phyloP scores from a whole-genome alignment of 1,140 invertebrate genomes.

The Ceratoteleas bidentatus region DNA sequence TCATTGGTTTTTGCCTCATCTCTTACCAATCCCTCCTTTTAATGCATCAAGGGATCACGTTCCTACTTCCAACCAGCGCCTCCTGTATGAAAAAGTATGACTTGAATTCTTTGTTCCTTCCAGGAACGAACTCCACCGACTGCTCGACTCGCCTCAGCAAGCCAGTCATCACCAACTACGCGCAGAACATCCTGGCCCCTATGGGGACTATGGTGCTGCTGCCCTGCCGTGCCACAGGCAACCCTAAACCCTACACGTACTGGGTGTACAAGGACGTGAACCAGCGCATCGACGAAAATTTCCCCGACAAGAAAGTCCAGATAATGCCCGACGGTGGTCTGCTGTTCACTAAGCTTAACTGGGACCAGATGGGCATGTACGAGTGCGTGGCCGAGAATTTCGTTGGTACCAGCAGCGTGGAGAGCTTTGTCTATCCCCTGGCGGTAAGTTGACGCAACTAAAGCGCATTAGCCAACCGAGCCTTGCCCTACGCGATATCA shows the following conservation, averaged over 20 bases:
- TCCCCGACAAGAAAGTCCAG: slow-evolving; percentile 81
- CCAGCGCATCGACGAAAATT: slow-evolving; percentile 74
- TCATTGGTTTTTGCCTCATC: too few relatives aligned
- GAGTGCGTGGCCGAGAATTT: slow-evolving; percentile 87
- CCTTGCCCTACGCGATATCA: background rate
- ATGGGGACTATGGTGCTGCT: slow-evolving; percentile 85
- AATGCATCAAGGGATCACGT: too few relatives aligned
- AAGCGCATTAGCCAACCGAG: background rate
- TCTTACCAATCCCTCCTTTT: too few relatives aligned
- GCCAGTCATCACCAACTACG: slow-evolving; percentile 34
- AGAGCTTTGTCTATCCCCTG: slow-evolving; percentile 90
- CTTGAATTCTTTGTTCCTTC: too few relatives aligned
- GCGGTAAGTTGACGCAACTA: slow-evolving; percentile 77
- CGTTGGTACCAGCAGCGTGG: slow-evolving; percentile 84
- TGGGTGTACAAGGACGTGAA: slow-evolving; percentile 86
- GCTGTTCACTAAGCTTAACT: slow-evolving; percentile 85
- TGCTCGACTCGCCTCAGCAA: slow-evolving; percentile 31
- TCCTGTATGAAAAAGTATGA: too few relatives aligned
- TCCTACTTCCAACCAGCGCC: too few relatives aligned
- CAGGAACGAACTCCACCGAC: slow-evolving; percentile 32
- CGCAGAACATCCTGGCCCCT: slow-evolving; percentile 20
- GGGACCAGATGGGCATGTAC: slow-evolving; percentile 91
- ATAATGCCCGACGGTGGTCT: slow-evolving; percentile 88
- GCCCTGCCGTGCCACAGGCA: slow-evolving; percentile 86
- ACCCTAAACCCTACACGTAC: slow-evolving; percentile 83